Conservation (phyloP, 2,113 vertebrate species). For the Rhinichthys klamathensis region DNA sequence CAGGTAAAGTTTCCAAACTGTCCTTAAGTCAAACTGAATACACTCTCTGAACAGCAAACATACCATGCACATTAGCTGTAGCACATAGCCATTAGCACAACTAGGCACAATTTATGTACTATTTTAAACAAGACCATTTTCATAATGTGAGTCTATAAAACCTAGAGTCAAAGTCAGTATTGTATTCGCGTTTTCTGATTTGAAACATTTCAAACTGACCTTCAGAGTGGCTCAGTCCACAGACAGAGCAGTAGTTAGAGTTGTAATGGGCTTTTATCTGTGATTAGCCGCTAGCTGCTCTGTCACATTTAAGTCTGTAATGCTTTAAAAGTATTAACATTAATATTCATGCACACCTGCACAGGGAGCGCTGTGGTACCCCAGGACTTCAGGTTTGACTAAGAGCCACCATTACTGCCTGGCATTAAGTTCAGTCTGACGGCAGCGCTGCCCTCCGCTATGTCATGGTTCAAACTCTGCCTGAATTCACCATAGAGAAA, state of each 20-base stretch:
- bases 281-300: conserved; percentile 69
- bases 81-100: conserved; percentile 69
- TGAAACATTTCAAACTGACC: conserved; percentile 81
- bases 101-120: conserved; percentile 67
- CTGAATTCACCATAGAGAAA: conserved; percentile 19
- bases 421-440: conserved; percentile 47
- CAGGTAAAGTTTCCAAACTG: conserved; percentile 1
- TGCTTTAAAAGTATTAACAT: conserved; percentile 77
- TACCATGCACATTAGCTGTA: background rate
- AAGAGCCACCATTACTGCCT: conserved; percentile 75
- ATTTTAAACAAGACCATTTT: conserved; percentile 76
- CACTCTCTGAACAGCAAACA: conserved; percentile 2
- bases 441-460: conserved; percentile 10
- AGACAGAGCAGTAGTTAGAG: conserved; percentile 68
- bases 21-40: background rate
- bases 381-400: conserved; percentile 70
- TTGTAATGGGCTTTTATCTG: conserved; percentile 80
- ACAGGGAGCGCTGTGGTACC: conserved; percentile 68
- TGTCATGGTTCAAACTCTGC: conserved; percentile 42
- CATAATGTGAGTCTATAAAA: conserved; percentile 80
- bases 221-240: conserved; percentile 73
- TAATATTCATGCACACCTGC: conserved; percentile 81
- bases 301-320: conserved; percentile 70
- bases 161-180: conserved; percentile 74
- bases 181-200: conserved; percentile 76